Conservation (phyloP, 2,113 vertebrate species). For the Mesoclemmys tuberculata region DNA sequence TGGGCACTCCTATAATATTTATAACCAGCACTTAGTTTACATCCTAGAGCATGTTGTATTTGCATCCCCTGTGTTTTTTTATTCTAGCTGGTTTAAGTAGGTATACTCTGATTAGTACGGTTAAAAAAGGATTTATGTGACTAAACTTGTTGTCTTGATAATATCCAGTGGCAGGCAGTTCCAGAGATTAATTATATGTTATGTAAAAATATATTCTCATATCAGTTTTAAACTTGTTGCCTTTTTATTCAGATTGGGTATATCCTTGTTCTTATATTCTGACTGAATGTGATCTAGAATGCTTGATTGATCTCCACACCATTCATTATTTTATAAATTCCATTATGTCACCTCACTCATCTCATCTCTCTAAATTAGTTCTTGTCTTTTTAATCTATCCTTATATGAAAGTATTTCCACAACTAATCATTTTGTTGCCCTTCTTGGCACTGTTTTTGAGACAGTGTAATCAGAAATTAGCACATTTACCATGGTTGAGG, state of each 20-base stretch:
- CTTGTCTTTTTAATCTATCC: neutral
- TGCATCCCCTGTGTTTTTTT: neutral
- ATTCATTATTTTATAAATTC: neutral
- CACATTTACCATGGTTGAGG: neutral
- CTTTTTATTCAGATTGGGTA: neutral
- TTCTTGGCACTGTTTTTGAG: neutral
- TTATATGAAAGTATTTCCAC: slow-evolving; percentile 6
- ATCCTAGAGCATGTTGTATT: neutral
- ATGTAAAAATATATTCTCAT: neutral
- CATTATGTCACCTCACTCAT: neutral
- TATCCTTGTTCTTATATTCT: neutral
- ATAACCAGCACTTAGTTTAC: neutral
- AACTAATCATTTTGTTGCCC: neutral
- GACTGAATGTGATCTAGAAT: neutral
- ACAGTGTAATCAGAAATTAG: neutral
- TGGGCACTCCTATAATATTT: neutral
- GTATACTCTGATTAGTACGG: neutral
- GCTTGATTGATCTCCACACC: neutral
- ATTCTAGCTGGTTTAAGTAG: neutral
- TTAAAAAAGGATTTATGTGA: neutral
- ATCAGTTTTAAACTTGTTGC: neutral
- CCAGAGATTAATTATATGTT: neutral
- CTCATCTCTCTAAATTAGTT: neutral
- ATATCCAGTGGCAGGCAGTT: neutral
- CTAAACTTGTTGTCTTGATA: neutral